phyloP scores from a whole-genome alignment of 2,113 vertebrate genomes.

The Hassar affinis region DNA sequence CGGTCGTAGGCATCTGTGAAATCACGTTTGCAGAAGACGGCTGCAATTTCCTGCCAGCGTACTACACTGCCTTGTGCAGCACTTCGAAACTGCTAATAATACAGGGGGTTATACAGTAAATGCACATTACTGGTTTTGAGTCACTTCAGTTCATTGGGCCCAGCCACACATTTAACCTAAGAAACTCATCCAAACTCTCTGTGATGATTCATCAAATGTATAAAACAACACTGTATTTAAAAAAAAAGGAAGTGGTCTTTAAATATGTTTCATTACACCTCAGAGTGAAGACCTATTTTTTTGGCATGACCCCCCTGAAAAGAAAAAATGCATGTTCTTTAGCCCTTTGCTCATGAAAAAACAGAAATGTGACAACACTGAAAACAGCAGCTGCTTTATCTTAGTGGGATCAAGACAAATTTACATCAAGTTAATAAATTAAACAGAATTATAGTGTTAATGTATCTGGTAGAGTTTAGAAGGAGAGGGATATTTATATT shows the following conservation, averaged over 20 bases:
- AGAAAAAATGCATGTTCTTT: constrained; percentile 60
- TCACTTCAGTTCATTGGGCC: not conserved
- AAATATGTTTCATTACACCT: constrained; percentile 10
- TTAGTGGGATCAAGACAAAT: constrained; percentile 20
- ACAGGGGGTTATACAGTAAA: not conserved
- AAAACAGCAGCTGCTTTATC: constrained; percentile 47
- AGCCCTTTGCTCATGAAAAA: constrained; percentile 70
- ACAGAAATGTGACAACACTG: not conserved
- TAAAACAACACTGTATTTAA: not conserved
- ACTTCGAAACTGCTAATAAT: not conserved
- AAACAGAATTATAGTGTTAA: constrained; percentile 36
- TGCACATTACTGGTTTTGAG: not conserved
- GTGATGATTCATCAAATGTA: not conserved
- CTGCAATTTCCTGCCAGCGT: not conserved
- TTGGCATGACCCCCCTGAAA: not conserved
- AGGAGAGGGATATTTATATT: not conserved
- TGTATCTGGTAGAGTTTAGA: constrained; percentile 27
- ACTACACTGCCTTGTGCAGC: not conserved
- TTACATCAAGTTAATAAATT: constrained; percentile 50
- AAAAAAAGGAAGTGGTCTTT: not conserved
- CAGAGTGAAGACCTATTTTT: not conserved
- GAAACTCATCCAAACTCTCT: not conserved
- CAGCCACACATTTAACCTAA: not conserved
- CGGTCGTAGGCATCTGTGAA: not conserved
- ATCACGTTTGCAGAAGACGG: not conserved